Percentiles rank a stretch among this genome's conserved stretches.
Conservation (phyloP, 1,140 invertebrate genomes). For the Wasmannia auropunctata region DNA sequence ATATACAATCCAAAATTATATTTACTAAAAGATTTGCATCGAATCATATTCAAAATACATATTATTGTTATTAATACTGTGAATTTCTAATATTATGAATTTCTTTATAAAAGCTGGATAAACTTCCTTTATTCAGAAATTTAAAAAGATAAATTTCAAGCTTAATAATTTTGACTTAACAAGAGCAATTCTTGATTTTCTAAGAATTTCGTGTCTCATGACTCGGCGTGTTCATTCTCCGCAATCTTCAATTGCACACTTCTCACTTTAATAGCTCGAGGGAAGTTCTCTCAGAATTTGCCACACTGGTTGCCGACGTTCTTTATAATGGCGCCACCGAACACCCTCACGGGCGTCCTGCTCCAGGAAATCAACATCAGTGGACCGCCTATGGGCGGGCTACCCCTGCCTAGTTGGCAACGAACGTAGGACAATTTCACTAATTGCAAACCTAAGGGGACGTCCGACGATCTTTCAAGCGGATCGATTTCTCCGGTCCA, state of each 20-base stretch:
- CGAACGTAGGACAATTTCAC: constrained; percentile 82
- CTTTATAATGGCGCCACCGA: constrained; percentile 86
- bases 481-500: neutral
- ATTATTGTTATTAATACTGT: too few relatives aligned
- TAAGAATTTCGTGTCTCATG: neutral
- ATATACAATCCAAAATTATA: neutral
- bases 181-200: neutral
- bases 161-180: neutral
- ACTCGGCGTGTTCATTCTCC: neutral
- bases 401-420: constrained; percentile 85
- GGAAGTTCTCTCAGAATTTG: constrained; percentile 80
- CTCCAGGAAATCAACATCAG: constrained; percentile 86
- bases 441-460: constrained; percentile 83
- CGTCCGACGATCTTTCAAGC: neutral
- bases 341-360: constrained; percentile 85
- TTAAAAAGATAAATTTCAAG: neutral
- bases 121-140: neutral
- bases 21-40: too few relatives aligned
- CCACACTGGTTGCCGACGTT: constrained; percentile 84
- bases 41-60: too few relatives aligned
- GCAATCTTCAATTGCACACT: neutral
- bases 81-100: too few relatives aligned
- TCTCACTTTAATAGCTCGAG: neutral
- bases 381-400: constrained; percentile 82
- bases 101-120: neutral